Conservation (phyloP, 2,888 invertebrate genomes). For the Capitulum mitella region DNA sequence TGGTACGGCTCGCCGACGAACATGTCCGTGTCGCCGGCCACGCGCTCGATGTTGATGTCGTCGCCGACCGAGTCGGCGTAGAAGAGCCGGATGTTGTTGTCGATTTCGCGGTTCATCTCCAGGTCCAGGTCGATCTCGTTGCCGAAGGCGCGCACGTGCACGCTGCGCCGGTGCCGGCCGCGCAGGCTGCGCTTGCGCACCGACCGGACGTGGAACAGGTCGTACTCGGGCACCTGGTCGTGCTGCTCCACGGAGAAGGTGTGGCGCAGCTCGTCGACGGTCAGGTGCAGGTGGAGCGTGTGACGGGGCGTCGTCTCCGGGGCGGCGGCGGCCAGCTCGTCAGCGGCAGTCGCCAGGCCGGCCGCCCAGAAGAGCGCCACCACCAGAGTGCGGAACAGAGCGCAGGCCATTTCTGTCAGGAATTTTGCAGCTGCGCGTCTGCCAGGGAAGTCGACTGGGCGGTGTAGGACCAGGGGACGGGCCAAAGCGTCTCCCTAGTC, state of each 20-base stretch:
- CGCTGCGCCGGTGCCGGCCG: conserved; percentile 21
- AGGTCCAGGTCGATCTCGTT: neutral
- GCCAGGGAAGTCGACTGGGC: neutral
- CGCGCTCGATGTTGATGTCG: conserved; percentile 6
- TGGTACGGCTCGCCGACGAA: conserved; percentile 14
- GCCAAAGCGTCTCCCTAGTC: neutral
- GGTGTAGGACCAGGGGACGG: neutral
- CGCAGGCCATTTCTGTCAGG: neutral
- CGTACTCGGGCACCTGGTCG: neutral
- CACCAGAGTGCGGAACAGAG: neutral
- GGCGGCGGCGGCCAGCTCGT: conserved; percentile 4
- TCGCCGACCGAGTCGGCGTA: neutral
- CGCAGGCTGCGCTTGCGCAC: neutral
- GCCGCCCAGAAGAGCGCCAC: neutral
- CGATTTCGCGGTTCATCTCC: neutral
- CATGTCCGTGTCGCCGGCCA: conserved; percentile 5
- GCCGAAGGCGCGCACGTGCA: conserved; percentile 13
- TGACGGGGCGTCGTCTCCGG: conserved; percentile 30
- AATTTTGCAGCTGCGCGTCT: neutral
- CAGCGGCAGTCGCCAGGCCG: neutral
- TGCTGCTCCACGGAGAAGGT: neutral
- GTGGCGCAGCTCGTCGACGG: neutral
- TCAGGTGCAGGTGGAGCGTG: conserved; percentile 13
- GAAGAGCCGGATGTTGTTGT: neutral
- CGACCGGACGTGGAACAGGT: conserved; percentile 21